These are phyloP conservation scores for Chrysolina oricalcia DNA, from an alignment of 2,888 invertebrate species.

Conservation along the genomic window DNA sequence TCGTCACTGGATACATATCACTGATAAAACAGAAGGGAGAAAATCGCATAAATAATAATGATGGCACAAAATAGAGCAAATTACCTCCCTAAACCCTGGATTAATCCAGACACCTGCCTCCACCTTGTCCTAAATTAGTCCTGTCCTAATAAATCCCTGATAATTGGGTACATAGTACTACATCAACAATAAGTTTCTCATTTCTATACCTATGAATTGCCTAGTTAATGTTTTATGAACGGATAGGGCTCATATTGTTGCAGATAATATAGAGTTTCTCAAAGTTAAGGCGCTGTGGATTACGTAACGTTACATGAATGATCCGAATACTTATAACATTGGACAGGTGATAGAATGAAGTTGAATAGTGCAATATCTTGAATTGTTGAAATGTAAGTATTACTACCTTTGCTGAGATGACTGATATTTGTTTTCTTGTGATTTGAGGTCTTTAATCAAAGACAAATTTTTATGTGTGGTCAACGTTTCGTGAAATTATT, in stretches of 20 bases:
- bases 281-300: background rate
- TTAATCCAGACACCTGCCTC: constrained; percentile 69
- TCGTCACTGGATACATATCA: constrained; percentile 15
- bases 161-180: constrained; percentile 69
- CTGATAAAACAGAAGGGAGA: constrained; percentile 37
- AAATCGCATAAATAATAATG: constrained; percentile 60
- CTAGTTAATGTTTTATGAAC: constrained; percentile 43
- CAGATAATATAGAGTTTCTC: background rate
- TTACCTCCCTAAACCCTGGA: constrained; percentile 65
- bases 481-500: too few species aligned
- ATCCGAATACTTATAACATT: background rate
- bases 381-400: too few species aligned
- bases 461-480: too few species aligned
- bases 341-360: too few species aligned
- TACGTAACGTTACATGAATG: background rate
- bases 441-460: too few species aligned
- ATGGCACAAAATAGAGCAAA: constrained; percentile 60
- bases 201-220: constrained; percentile 61
- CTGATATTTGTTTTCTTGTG: too few species aligned
- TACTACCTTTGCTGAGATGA: too few species aligned
- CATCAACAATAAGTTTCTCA: constrained; percentile 68
- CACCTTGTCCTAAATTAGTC: constrained; percentile 69
- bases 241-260: constrained; percentile 5
- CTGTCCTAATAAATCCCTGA: constrained; percentile 70
- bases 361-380: too few species aligned